phyloP scores from a whole-genome alignment of 2,797 vertebrate genomes.

The Acrossocheilus wenchowensis region DNA sequence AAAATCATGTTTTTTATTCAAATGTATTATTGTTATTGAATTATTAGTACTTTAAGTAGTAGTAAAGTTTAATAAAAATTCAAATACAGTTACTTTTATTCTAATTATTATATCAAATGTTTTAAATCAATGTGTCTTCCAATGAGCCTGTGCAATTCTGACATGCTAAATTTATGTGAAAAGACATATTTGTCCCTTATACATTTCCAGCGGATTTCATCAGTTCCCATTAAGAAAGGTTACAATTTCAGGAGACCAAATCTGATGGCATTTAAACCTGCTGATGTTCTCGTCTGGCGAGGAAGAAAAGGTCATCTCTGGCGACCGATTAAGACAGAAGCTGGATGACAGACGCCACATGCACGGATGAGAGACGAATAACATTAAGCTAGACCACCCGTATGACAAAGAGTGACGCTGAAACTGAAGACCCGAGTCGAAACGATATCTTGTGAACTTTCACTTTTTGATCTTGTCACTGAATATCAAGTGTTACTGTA shows the following conservation, averaged over 20 bases:
- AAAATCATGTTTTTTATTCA: background rate
- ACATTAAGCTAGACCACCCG: slow-evolving; percentile 56
- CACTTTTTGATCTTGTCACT: slow-evolving; percentile 62
- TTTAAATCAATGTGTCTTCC: background rate
- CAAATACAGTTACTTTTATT: background rate
- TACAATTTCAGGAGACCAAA: slow-evolving; percentile 50
- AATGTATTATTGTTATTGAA: background rate
- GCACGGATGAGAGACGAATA: slow-evolving; percentile 51
- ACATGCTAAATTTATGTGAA: background rate
- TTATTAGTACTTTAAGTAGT: background rate
- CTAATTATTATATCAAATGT: background rate
- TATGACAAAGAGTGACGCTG: slow-evolving; percentile 47
- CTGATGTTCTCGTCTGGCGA: slow-evolving; percentile 58
- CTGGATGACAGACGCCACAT: slow-evolving; percentile 54
- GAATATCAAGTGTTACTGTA: slow-evolving; percentile 63
- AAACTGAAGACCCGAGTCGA: slow-evolving; percentile 51
- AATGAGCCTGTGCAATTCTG: background rate
- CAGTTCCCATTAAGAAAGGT: slow-evolving; percentile 51
- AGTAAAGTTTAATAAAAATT: background rate
- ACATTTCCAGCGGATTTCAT: slow-evolving; percentile 42
- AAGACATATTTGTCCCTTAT: slow-evolving; percentile 5
- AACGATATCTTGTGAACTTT: slow-evolving; percentile 64
- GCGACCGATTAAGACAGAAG: slow-evolving; percentile 44
- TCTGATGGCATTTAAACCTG: slow-evolving; percentile 67
- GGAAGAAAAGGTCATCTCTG: slow-evolving; percentile 46